A percentile compares a stretch with the other conserved stretches of the same genome.
phyloP scores from a whole-genome alignment of 2,888 invertebrate genomes.

The Nephrotoma flavescens region DNA sequence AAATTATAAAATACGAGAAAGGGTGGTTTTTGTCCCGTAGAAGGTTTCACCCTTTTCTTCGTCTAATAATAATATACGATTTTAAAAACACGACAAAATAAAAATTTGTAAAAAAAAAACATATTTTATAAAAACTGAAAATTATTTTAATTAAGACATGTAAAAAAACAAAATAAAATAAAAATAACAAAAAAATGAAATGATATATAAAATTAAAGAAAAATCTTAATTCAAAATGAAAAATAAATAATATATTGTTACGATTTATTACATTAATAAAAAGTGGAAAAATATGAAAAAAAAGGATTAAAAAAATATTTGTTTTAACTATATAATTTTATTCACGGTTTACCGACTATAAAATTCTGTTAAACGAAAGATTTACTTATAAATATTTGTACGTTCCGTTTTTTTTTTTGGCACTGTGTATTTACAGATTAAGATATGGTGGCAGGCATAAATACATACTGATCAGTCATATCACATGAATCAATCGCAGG shows the following conservation, averaged over 20 bases:
- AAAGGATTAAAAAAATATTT: neutral
- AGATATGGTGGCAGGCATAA: no score
- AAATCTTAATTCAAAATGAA: neutral
- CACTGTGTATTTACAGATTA: no score
- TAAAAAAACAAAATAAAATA: neutral
- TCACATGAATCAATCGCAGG: no score
- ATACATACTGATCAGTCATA: no score
- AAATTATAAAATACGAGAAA: slow-evolving; percentile 1
- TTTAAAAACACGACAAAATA: neutral
- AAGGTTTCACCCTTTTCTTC: slow-evolving; percentile 11
- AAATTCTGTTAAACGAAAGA: no score
- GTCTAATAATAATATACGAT: neutral
- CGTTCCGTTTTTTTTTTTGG: no score
- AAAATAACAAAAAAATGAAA: neutral
- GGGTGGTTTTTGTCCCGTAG: slow-evolving; percentile 13
- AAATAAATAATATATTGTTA: neutral
- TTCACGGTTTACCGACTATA: neutral
- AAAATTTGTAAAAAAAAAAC: neutral
- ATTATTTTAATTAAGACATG: neutral
- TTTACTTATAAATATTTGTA: no score
- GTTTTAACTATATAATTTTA: neutral
- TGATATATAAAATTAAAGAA: neutral
- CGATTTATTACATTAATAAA: neutral
- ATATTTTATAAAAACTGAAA: neutral
- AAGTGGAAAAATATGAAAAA: neutral